Evolutionary conservation across 2,113 vertebrate species (phyloP).

Genomic region (Charina bottae): DNA sequence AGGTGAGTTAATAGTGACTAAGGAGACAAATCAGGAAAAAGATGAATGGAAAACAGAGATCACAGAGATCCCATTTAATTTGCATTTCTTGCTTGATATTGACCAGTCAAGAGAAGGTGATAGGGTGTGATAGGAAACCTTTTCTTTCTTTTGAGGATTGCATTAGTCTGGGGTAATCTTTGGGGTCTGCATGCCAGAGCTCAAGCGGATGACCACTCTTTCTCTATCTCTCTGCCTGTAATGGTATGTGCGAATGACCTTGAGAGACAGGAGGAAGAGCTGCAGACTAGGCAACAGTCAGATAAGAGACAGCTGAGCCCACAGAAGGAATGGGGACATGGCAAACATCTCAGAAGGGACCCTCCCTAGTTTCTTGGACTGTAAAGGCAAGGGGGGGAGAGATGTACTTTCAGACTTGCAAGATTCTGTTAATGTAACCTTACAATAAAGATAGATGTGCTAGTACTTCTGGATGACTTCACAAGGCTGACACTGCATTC

Average conservation of each 20-base stretch:
- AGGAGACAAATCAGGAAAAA: background rate
- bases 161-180: background rate
- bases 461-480: no score
- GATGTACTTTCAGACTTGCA: background rate
- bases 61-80: background rate
- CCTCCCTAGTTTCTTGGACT: no score
- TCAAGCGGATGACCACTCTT: background rate
- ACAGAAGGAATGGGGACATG: background rate
- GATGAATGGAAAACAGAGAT: background rate
- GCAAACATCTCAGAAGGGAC: no score
- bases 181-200: background rate
- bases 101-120: background rate
- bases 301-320: background rate
- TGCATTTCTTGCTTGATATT: background rate
- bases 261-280: background rate
- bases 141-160: background rate
- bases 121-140: background rate
- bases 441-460: no score
- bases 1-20: background rate
- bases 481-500: no score
- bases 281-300: background rate
- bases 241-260: background rate
- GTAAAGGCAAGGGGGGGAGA: no score
- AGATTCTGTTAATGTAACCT: background rate
- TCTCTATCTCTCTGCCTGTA: background rate